phyloP scores from a whole-genome alignment of 2,797 vertebrate species.

The Labroides dimidiatus region DNA sequence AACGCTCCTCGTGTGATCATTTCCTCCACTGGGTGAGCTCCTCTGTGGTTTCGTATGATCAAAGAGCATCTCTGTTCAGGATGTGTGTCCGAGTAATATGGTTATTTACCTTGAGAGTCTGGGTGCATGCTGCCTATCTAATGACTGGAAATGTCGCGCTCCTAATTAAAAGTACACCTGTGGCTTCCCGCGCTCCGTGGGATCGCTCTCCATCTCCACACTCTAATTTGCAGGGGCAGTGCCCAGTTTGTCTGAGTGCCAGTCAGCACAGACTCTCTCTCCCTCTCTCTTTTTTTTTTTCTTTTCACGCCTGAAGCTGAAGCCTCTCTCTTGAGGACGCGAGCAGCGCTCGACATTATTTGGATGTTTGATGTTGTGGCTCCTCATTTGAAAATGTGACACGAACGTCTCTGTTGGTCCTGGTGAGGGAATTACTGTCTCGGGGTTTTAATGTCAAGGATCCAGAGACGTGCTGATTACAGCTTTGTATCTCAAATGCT shows the following conservation, averaged over 20 bases:
- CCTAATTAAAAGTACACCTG: slow-evolving; percentile 77
- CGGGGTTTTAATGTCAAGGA: slow-evolving; percentile 53
- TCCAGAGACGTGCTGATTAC: slow-evolving; percentile 40
- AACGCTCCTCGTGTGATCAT: neutral
- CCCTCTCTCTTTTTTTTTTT: slow-evolving; percentile 36
- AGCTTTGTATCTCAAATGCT: slow-evolving; percentile 35
- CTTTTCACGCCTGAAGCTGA: neutral
- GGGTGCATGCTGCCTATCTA: slow-evolving; percentile 43
- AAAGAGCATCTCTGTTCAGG: slow-evolving; percentile 17
- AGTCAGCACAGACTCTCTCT: slow-evolving; percentile 53
- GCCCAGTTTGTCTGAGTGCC: slow-evolving; percentile 57
- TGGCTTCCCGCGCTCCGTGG: slow-evolving; percentile 54
- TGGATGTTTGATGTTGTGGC: slow-evolving; percentile 27
- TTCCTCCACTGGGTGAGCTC: neutral
- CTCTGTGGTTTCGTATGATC: slow-evolving; percentile 16
- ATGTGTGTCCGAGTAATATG: slow-evolving; percentile 30
- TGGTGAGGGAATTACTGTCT: slow-evolving; percentile 45
- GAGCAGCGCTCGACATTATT: slow-evolving; percentile 14
- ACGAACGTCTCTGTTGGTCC: slow-evolving; percentile 45
- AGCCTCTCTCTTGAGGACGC: slow-evolving; percentile 18
- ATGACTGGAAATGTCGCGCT: slow-evolving; percentile 64
- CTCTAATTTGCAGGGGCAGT: slow-evolving; percentile 57
- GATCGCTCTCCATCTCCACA: slow-evolving; percentile 48
- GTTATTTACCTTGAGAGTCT: slow-evolving; percentile 56
- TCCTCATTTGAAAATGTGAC: slow-evolving; percentile 44